A percentile compares a stretch with the other conserved stretches of the same genome.
phyloP scores from a whole-genome alignment of 2,797 vertebrate genomes.

The Rhodeus uyekii region DNA sequence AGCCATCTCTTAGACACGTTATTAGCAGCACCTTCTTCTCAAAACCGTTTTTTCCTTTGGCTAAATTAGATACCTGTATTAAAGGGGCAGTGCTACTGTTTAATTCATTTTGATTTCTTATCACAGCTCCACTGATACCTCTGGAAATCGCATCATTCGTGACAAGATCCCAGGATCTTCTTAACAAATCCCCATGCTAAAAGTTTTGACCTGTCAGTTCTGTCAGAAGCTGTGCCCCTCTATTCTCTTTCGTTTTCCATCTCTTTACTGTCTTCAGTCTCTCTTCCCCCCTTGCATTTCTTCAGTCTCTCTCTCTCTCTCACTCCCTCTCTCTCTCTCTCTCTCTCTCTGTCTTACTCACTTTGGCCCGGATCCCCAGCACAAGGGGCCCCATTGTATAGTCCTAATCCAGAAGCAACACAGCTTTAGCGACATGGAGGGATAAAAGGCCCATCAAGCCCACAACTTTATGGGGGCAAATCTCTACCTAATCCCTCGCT shows the following conservation, averaged over 20 bases:
- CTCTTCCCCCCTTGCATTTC: not conserved
- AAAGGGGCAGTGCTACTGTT: conserved; percentile 70
- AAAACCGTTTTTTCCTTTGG: conserved; percentile 73
- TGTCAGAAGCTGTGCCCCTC: conserved; percentile 69
- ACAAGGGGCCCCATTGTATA: conserved; percentile 99
- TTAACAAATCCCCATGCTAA: conserved; percentile 73
- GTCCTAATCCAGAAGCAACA: conserved; percentile 98
- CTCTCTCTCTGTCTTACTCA: conserved; percentile 63
- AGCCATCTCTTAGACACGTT: conserved; percentile 91
- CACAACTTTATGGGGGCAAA: conserved; percentile 99
- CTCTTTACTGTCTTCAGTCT: conserved; percentile 44
- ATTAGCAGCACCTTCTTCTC: conserved; percentile 87
- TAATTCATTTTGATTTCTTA: conserved; percentile 56
- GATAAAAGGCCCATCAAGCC: conserved; percentile 99
- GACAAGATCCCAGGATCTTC: conserved; percentile 76
- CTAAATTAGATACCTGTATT: conserved; percentile 74
- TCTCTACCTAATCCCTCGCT: conserved; percentile 99
- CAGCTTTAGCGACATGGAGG: conserved; percentile 99
- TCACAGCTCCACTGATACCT: conserved; percentile 69
- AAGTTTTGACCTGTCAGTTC: conserved; percentile 78
- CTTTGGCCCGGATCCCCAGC: conserved; percentile 88
- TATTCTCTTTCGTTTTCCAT: conserved; percentile 61
- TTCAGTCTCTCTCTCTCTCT: conserved; percentile 55
- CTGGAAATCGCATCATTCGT: conserved; percentile 74
- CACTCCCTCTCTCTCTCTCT: conserved; percentile 66